phyloP scores from a whole-genome alignment of 37 sponge, comb jelly and placozoan genomes.

The Agelas oroides region DNA sequence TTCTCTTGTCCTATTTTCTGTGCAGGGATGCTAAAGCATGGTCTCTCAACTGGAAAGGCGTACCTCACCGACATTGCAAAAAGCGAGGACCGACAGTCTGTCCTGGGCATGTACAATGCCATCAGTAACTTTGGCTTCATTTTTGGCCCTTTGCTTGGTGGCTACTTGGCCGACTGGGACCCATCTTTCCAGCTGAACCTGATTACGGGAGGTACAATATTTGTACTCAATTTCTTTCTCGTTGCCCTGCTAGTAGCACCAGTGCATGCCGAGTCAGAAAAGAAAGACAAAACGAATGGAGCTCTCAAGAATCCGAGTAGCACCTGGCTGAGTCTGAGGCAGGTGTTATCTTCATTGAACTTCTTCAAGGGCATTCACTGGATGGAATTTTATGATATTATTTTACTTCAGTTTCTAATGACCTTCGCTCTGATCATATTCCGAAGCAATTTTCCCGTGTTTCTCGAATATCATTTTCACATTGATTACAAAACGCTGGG shows the following conservation, averaged over 20 bases:
- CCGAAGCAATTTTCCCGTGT: constrained; percentile 63
- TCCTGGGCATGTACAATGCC: constrained; percentile 64
- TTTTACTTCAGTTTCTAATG: constrained; percentile 50
- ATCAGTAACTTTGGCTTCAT: constrained; percentile 77
- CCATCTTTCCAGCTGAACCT: constrained; percentile 44
- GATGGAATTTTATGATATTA: constrained; percentile 39
- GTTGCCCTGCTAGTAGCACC: constrained; percentile 6
- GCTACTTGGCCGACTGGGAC: constrained; percentile 71
- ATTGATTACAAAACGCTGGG: constrained; percentile 54
- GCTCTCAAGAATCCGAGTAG: too few species aligned
- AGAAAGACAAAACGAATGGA: too few species aligned
- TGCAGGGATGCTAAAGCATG: constrained; percentile 78
- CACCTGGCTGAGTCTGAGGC: background rate
- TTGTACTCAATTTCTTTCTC: background rate
- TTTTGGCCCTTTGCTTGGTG: constrained; percentile 70
- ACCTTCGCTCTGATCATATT: constrained; percentile 68
- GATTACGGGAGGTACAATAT: background rate
- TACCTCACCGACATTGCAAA: constrained; percentile 66
- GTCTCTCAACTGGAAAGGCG: constrained; percentile 59
- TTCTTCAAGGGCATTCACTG: constrained; percentile 49
- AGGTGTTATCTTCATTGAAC: constrained; percentile 18
- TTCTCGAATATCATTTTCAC: constrained; percentile 56
- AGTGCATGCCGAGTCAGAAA: too few species aligned
- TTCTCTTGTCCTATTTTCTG: too few species aligned
- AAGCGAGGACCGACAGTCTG: constrained; percentile 25